A percentile compares a stretch with the other conserved stretches of the same genome.
These are phyloP conservation scores for Eclectus roratus DNA, from an alignment of 2,113 vertebrate genomes.

Conservation along the genomic window DNA sequence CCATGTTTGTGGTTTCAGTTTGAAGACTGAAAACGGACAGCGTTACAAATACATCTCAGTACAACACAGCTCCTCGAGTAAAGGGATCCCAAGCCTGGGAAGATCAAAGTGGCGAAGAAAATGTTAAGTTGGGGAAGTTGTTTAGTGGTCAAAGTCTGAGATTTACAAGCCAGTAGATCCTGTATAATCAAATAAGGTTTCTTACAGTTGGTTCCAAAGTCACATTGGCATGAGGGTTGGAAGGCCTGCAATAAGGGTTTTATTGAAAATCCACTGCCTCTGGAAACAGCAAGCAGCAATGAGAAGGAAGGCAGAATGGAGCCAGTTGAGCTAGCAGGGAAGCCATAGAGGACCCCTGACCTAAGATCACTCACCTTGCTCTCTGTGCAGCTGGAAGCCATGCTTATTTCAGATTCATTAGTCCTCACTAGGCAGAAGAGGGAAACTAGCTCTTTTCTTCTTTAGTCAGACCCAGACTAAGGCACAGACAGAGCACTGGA, in stretches of 20 bases:
- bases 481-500: not conserved
- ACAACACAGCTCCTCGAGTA: not conserved
- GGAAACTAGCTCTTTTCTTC: not conserved
- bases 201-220: not conserved
- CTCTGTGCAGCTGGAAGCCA: not conserved
- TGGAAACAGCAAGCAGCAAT: not conserved
- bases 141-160: not conserved
- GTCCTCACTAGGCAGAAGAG: not conserved
- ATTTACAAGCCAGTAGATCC: not conserved
- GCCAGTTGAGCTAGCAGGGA: not conserved
- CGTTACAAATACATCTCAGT: not conserved
- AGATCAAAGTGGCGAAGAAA: not conserved
- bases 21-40: not conserved
- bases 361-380: not conserved
- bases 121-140: not conserved
- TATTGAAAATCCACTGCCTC: not conserved
- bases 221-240: fast-evolving
- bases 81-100: not conserved
- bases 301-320: not conserved
- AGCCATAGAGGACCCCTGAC: not conserved
- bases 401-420: not conserved
- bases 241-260: not conserved
- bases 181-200: not conserved
- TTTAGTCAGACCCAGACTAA: not conserved
- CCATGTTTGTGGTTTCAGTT: not conserved